These are phyloP conservation scores for Nemurella pictetii DNA, from an alignment of 2,888 invertebrate genomes.

Conservation along the genomic window DNA sequence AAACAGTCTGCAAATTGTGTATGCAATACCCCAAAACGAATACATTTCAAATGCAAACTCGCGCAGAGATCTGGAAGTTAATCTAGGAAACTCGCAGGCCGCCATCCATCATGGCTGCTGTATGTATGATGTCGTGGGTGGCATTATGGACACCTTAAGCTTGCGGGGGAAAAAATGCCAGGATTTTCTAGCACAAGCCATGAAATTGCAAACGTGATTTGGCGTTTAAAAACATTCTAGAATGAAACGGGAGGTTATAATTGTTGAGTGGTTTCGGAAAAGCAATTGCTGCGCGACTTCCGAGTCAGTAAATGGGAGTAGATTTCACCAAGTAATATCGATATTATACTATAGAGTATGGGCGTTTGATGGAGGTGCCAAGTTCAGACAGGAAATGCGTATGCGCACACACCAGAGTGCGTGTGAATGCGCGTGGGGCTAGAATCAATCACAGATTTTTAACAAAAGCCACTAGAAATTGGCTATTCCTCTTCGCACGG, in stretches of 20 bases:
- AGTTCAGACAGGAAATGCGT: background rate
- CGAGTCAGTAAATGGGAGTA: background rate
- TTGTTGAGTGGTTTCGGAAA: background rate
- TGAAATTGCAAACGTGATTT: background rate
- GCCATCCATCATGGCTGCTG: background rate
- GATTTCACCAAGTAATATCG: too few relatives aligned
- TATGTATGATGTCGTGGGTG: background rate
- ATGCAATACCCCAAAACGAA: background rate
- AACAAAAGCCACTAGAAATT: background rate
- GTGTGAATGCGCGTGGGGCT: background rate
- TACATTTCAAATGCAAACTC: background rate
- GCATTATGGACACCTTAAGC: background rate
- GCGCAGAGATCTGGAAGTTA: background rate
- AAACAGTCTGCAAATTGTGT: background rate
- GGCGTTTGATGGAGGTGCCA: too few relatives aligned
- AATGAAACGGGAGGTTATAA: background rate
- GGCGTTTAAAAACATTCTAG: background rate
- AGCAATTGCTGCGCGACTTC: background rate
- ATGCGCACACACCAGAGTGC: background rate
- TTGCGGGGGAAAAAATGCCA: background rate
- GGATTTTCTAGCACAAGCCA: background rate
- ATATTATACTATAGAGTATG: too few relatives aligned
- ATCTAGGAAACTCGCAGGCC: background rate
- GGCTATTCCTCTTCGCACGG: background rate
- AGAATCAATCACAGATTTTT: background rate